Base-by-base conservation (phyloP, 2,797 vertebrate genomes). In the Ciconia nigra region DNA sequence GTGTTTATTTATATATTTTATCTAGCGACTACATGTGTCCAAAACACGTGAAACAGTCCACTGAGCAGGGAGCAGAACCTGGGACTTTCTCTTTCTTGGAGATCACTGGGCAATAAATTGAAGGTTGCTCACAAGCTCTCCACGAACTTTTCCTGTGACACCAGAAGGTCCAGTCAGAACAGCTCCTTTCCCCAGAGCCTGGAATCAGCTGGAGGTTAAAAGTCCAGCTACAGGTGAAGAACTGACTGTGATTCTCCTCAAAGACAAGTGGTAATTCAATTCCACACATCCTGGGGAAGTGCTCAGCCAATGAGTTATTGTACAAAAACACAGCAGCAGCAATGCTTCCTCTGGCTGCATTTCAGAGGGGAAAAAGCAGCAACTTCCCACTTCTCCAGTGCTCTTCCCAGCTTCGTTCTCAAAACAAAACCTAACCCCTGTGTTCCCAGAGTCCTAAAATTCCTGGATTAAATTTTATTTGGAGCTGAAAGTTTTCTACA, bases 201-300 rank as follows among this genome's bases (percentile, higher is more conserved):
- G 37, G 8, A 93, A 77, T 52, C 46, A 54, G 29, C 57, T 88
- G 26, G 29, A 71, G 25, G 33, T 88, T 90, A 41, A 77, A 94
- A 70, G 42, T 46, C 47, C n/a, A 52, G 22, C 74, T 80, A 26
- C 39, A 71, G 44, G 33, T 61, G 46, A 93, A 74, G 54, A 93
- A 62, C 17, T 58, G 29, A n/a, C 9, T 33, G 42, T 26, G 35
- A 35, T 54, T 90, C 57, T 85, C 46, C 79, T 73, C 73, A n/a
- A 89, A 93, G 71, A 87, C 28, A 83, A 85, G 52, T 52, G 54
- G 62, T 84, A 90, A 87, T 84, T 95, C 82, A 87, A 62, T 82
- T 82, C 73, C 65, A 55, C 58, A 41, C 58, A 62, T 93, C 78
- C 83, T 84, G 83, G 37, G 80, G 78, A 97, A 93, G 14, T 12